Evolutionary conservation across 2,113 vertebrate genomes (phyloP), one percentile per base, ranked within the genome.

Genomic region (Myrmecophaga tridactyla): DNA sequence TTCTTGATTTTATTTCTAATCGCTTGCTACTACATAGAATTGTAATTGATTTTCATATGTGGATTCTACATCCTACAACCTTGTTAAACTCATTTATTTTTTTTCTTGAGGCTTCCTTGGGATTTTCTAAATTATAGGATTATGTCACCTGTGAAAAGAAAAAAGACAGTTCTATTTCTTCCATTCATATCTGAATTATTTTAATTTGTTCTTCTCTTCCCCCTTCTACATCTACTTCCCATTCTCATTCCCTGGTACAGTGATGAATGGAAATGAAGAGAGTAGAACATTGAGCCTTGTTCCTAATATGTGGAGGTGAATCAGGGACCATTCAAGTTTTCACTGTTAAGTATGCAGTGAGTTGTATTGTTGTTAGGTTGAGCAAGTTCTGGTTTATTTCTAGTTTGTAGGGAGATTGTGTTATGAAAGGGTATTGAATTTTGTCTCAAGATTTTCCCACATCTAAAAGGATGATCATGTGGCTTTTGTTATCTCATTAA

Each of bases 81-180:
- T 90, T 80, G 69, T 12, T 92, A 81, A 93, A 72, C 27, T 94
- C 20, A 82, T 86, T 80, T 60, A 63, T 15, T 70, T 25, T 86
- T 18, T 51, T 10, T 11, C 10, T 29, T 6, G 4, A 0, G 21
- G 27, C 43, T 67, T 69, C 43, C 27, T 60, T 34, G 15, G 25
- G 29, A 46, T 62, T 70, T 43, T 65, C 46, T 60, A 67, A 17
- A 4, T n/a, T 86, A 14, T 18, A 77, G 69, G 70, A 46, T 80
- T 58, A 69, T 56, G 7, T 23, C 34, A 89, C 86, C 21, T 81
- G n/a, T 46, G 20, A 8, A 58, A 73, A 92, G 67, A 39, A 43
- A 72, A 62, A 69, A 89, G 7, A 58, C 20, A 34, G 9, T 56
- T 78, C 93, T 67, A 46, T 34, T 88, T 78, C 4, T 87, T 58